Percentiles rank a stretch among this genome's conserved stretches.
Evolutionary conservation across 1,140 invertebrate genomes (phyloP).

Genomic region (Oryctes rhinoceros): DNA sequence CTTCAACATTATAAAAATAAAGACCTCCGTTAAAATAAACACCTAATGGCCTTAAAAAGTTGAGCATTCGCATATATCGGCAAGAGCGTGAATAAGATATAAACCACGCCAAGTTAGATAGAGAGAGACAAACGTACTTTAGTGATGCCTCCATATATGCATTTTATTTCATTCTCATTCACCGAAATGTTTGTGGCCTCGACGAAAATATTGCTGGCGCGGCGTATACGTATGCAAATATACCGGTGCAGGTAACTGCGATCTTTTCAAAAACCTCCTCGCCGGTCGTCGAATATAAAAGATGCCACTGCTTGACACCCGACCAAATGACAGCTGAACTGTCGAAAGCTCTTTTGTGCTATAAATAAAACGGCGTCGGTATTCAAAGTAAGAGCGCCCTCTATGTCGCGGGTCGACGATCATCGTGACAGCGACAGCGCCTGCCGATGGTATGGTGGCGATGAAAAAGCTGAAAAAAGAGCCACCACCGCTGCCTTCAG

Average conservation of each 20-base stretch:
- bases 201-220: too few species aligned
- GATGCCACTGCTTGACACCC: neutral
- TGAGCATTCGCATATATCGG: too few species aligned
- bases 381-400: neutral
- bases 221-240: neutral
- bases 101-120: too few species aligned
- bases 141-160: too few species aligned
- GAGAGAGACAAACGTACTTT: too few species aligned
- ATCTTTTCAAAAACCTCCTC: neutral
- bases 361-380: neutral
- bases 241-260: neutral
- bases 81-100: too few species aligned
- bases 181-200: too few species aligned
- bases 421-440: slow-evolving; percentile 1
- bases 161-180: too few species aligned
- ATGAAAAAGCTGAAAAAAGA: neutral
- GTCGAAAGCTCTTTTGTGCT: neutral
- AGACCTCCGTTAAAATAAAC: too few species aligned
- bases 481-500: neutral
- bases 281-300: neutral
- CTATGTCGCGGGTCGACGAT: neutral
- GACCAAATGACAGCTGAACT: neutral
- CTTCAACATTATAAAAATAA: too few species aligned
- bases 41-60: too few species aligned
- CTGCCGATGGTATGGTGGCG: neutral